phyloP scores from a whole-genome alignment of 2,888 invertebrate genomes.

The Rugalucina vietnamica region DNA sequence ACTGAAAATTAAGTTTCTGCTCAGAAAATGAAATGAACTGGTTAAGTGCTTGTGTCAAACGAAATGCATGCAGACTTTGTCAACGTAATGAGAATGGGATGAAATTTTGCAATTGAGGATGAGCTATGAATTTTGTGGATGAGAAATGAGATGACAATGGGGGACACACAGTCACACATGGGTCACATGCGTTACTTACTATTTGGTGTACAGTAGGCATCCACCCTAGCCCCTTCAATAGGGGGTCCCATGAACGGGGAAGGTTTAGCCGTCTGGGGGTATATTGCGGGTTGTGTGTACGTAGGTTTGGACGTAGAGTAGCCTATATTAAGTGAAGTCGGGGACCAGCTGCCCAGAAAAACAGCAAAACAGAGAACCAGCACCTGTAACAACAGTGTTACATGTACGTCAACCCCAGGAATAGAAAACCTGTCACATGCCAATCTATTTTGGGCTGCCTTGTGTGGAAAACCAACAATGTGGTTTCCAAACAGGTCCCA shows the following conservation, averaged over 20 bases:
- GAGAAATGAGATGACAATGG: not conserved
- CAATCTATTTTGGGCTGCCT: too few species aligned
- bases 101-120: too few species aligned
- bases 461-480: too few species aligned
- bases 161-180: not conserved
- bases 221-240: constrained; percentile 72
- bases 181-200: constrained; percentile 72
- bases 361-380: constrained; percentile 82
- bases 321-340: constrained; percentile 79
- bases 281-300: constrained; percentile 60
- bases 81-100: too few species aligned
- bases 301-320: constrained; percentile 68
- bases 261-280: constrained; percentile 71
- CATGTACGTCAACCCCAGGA: not conserved
- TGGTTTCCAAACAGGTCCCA: too few species aligned
- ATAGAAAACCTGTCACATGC: too few species aligned
- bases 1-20: too few species aligned
- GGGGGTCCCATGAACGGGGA: constrained; percentile 73
- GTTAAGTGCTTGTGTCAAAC: too few species aligned
- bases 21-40: too few species aligned
- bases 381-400: constrained; percentile 69
- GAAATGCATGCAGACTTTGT: too few species aligned
- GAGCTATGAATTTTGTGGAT: too few species aligned
- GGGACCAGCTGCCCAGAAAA: constrained; percentile 83
- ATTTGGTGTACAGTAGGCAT: constrained; percentile 77